Conservation (phyloP, 2,797 vertebrate species). For the Poliocrania exsul region DNA sequence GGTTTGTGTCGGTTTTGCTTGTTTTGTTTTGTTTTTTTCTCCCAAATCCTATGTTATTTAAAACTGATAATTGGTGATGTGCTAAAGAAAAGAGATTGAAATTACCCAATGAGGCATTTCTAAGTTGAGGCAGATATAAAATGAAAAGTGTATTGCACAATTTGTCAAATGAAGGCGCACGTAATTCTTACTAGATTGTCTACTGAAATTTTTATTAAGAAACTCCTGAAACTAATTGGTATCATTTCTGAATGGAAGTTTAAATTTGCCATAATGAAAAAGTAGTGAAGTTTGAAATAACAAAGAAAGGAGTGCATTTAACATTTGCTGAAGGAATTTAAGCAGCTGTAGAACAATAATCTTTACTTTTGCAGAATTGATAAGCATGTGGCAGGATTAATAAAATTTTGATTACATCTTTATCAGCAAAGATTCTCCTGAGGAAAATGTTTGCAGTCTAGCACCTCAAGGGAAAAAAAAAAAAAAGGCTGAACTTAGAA, state of each 20-base stretch:
- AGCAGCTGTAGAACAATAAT: neutral
- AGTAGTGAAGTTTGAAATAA: neutral
- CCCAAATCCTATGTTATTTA: neutral
- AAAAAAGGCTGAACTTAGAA: neutral
- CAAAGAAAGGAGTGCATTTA: neutral
- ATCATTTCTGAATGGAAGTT: neutral
- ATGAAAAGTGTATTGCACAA: neutral
- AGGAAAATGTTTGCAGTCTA: neutral
- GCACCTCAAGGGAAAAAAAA: neutral
- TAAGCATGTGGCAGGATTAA: neutral
- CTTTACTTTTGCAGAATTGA: neutral
- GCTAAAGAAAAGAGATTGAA: neutral
- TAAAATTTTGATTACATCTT: neutral
- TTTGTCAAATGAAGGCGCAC: neutral
- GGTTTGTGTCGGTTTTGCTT: neutral
- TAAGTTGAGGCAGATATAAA: neutral
- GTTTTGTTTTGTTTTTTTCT: neutral
- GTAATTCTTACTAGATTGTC: neutral
- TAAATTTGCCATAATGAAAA: neutral
- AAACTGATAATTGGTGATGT: neutral
- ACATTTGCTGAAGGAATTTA: neutral
- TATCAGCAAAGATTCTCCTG: neutral
- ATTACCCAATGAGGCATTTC: neutral
- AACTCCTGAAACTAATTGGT: neutral
- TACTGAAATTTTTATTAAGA: neutral